phyloP scores from a whole-genome alignment of 2,797 vertebrate species.

The Meriones psammophilus region DNA sequence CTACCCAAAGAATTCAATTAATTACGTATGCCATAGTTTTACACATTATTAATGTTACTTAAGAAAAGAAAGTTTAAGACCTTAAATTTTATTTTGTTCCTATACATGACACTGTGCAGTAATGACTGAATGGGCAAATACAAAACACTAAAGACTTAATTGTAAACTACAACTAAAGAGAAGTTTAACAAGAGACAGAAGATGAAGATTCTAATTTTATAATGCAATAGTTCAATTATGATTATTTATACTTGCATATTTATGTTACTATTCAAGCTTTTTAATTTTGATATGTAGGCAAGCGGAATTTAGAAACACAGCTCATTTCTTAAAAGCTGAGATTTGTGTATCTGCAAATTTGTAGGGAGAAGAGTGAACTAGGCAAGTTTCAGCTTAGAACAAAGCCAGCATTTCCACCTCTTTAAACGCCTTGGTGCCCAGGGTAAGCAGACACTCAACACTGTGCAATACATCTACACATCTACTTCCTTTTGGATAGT shows the following conservation, averaged over 20 bases:
- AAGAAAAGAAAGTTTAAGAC: background rate
- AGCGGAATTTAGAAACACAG: background rate
- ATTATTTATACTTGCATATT: background rate
- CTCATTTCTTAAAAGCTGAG: background rate
- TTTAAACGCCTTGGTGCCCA: background rate
- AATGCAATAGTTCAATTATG: background rate
- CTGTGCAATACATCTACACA: background rate
- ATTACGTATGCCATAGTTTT: conserved; percentile 46
- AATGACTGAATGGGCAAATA: conserved; percentile 10
- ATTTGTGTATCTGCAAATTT: background rate
- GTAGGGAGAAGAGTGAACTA: background rate
- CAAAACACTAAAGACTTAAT: conserved; percentile 46
- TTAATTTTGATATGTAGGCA: conserved; percentile 28
- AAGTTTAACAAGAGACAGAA: conserved; percentile 8
- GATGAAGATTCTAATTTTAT: conserved; percentile 28
- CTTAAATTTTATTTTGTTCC: conserved; percentile 2
- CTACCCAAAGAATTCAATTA: conserved; percentile 12
- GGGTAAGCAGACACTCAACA: background rate
- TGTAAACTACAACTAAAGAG: background rate
- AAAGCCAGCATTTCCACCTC: background rate
- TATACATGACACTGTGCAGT: background rate
- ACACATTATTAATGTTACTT: conserved; percentile 13
- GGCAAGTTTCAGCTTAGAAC: conserved; percentile 24
- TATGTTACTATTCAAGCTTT: background rate
- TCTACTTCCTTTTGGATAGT: background rate